Conservation (phyloP, 2,797 vertebrate genomes). For the Pteronotus mesoamericanus region DNA sequence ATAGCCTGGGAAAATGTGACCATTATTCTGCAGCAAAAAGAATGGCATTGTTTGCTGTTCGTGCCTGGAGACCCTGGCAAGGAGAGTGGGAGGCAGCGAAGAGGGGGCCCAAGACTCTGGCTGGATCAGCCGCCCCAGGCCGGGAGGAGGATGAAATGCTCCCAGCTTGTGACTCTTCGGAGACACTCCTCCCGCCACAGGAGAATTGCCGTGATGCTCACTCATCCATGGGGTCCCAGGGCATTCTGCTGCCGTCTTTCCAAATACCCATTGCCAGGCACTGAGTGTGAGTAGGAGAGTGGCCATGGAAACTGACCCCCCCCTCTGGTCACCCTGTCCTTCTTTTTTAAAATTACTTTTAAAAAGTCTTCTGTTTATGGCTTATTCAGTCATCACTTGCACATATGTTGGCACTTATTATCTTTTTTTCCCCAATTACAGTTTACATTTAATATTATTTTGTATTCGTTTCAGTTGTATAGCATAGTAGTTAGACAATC, state of each 20-base stretch:
- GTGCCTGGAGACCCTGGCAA: not conserved
- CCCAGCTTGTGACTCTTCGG: not conserved
- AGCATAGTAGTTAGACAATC: not conserved
- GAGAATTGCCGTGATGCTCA: not conserved
- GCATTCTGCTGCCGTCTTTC: not conserved
- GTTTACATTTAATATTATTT: not conserved
- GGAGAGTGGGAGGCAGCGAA: not conserved
- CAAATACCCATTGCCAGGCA: not conserved
- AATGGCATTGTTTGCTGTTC: not conserved
- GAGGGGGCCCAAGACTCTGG: not conserved
- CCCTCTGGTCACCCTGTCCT: not conserved
- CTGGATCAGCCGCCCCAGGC: not conserved
- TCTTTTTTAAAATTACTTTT: not conserved
- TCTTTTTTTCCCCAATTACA: not conserved
- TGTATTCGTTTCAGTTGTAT: not conserved
- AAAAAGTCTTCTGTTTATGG: not conserved
- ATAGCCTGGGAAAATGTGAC: not conserved
- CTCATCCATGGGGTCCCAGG: not conserved
- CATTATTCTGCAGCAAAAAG: not conserved
- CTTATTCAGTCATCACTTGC: not conserved
- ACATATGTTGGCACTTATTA: not conserved
- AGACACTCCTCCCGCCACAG: not conserved
- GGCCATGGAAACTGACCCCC: not conserved
- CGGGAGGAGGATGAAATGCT: not conserved
- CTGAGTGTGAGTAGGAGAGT: not conserved